Conservation (phyloP, 2,797 vertebrate genomes). For the Scomberomorus guttatus region DNA sequence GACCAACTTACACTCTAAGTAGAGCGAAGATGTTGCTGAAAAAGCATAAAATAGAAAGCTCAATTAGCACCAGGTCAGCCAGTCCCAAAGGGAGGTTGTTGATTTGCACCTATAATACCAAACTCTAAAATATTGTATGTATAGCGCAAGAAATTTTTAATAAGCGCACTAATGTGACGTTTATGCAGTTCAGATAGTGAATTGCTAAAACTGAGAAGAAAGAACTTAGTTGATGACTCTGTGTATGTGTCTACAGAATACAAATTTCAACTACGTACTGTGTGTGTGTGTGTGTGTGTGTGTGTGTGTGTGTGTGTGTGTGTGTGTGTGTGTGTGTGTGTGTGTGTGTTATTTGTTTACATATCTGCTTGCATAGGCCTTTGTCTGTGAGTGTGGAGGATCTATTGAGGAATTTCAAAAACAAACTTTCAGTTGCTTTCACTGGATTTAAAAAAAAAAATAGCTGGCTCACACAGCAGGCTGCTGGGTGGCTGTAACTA, state of each 20-base stretch:
- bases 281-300: not conserved
- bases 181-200: not conserved
- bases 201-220: not conserved
- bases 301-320: not conserved
- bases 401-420: no score
- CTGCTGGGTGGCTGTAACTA: not conserved
- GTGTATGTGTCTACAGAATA: not conserved
- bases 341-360: not conserved
- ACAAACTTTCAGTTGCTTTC: not conserved
- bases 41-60: slow-evolving; percentile 30
- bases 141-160: not conserved
- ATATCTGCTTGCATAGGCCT: no score
- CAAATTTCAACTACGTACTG: not conserved
- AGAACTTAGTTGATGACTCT: not conserved
- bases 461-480: not conserved
- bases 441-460: not conserved
- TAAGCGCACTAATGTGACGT: not conserved
- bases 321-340: not conserved
- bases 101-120: slow-evolving; percentile 32
- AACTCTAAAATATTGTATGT: not conserved
- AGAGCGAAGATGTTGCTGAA: slow-evolving; percentile 35
- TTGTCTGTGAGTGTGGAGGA: not conserved
- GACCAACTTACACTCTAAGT: slow-evolving; percentile 39
- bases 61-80: slow-evolving; percentile 32
- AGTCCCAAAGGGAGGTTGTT: slow-evolving; percentile 9